Conservation (phyloP, 2,113 vertebrate species). For the Carassius gibelio region DNA sequence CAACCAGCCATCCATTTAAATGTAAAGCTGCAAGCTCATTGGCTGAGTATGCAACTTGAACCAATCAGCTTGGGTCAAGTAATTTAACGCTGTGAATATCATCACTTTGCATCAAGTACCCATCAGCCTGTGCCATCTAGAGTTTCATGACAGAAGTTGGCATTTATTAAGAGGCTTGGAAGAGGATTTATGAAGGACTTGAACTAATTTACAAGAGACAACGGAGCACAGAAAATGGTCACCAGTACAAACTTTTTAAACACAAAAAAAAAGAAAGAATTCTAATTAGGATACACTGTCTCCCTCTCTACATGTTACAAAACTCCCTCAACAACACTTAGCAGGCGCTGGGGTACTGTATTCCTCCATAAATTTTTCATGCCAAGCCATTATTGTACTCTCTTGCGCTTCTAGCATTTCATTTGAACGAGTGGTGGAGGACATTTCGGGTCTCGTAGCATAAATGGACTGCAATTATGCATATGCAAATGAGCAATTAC, state of each 20-base stretch:
- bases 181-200: neutral
- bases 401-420: constrained; percentile 23
- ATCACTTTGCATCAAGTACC: too few species aligned
- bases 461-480: constrained; percentile 53
- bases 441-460: constrained; percentile 22
- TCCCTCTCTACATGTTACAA: constrained; percentile 38
- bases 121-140: too few species aligned
- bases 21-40: too few species aligned
- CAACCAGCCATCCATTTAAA: too few species aligned
- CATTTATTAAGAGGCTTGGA: too few species aligned
- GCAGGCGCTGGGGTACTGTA: constrained; percentile 30
- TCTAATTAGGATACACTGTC: constrained; percentile 2
- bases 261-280: neutral
- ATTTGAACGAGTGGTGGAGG: constrained; percentile 25
- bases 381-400: constrained; percentile 20
- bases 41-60: too few species aligned
- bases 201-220: neutral
- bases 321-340: constrained; percentile 32
- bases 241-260: constrained; percentile 9
- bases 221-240: neutral
- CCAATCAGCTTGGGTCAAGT: too few species aligned
- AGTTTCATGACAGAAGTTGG: too few species aligned
- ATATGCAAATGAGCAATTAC: constrained; percentile 55
- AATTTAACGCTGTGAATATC: too few species aligned
- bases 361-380: constrained; percentile 49